Conservation (phyloP, 2,113 vertebrate species). For the Tautogolabrus adspersus region DNA sequence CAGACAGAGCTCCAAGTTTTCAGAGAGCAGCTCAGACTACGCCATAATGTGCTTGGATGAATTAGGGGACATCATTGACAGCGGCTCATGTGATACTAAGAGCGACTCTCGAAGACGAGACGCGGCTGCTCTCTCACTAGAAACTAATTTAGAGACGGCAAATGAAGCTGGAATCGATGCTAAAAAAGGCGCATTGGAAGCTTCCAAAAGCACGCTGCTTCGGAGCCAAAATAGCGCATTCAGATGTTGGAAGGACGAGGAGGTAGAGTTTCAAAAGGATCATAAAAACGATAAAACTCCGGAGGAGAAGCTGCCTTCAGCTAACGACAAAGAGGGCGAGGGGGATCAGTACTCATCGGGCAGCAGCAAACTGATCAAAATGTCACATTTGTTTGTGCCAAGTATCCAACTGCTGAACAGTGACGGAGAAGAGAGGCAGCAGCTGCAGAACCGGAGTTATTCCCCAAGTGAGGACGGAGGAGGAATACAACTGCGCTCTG, state of each 20-base stretch:
- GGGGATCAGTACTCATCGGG: conserved; percentile 46
- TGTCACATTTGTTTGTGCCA: conserved; percentile 95
- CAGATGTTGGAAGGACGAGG: conserved; percentile 93
- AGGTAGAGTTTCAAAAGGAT: conserved; percentile 86
- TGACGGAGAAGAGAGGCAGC: conserved; percentile 79
- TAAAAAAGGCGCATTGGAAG: conserved; percentile 89
- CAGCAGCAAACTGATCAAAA: conserved; percentile 86
- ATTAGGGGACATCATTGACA: conserved; percentile 74
- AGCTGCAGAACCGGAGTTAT: conserved; percentile 36
- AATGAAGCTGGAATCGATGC: conserved; percentile 84
- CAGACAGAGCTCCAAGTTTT: conserved; percentile 86
- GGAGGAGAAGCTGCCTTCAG: conserved; percentile 46
- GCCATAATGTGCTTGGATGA: conserved; percentile 81
- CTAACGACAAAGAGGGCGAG: conserved; percentile 38
- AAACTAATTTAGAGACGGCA: conserved; percentile 68
- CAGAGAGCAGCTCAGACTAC: conserved; percentile 86
- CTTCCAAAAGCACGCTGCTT: conserved; percentile 88
- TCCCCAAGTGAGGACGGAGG: conserved; percentile 21
- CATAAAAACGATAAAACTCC: conserved; percentile 74
- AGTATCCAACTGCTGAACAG: conserved; percentile 87
- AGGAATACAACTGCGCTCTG: conserved; percentile 41
- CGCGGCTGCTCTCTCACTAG: conserved; percentile 43
- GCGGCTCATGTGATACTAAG: conserved; percentile 83
- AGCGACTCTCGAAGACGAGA: conserved; percentile 77
- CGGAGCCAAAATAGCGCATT: conserved; percentile 97